A percentile compares a stretch with the other conserved stretches of the same genome.
Evolutionary conservation across 2,888 invertebrate genomes (phyloP).

Genomic region (Mechanitis messenoides): DNA sequence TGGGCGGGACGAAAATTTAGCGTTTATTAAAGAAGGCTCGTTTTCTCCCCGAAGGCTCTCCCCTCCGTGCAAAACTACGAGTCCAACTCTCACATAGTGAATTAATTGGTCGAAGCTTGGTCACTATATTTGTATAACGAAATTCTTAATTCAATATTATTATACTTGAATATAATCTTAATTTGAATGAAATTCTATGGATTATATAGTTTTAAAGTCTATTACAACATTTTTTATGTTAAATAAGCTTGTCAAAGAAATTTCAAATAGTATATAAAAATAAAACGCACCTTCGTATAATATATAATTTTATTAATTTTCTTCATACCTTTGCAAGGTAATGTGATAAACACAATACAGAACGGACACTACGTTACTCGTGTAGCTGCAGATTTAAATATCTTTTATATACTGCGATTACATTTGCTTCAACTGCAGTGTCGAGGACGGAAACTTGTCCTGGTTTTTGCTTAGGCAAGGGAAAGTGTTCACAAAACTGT

Average conservation of each 20-base stretch:
- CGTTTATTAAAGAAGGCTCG: no score
- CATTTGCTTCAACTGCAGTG: conserved; percentile 46
- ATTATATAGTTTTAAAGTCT: no score
- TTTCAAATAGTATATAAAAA: conserved; percentile 14
- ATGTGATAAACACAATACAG: conserved; percentile 60
- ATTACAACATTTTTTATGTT: no score
- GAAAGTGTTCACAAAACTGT: conserved; percentile 62
- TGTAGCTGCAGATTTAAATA: conserved; percentile 41
- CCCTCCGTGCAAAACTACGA: no score
- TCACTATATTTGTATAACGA: no score
- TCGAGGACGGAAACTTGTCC: conserved; percentile 66
- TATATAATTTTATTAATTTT: conserved; percentile 59
- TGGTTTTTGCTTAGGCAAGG: conserved; percentile 44
- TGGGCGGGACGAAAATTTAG: no score
- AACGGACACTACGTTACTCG: conserved; percentile 59
- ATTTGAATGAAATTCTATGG: no score
- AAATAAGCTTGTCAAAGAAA: background rate
- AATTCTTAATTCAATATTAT: no score
- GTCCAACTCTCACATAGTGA: no score
- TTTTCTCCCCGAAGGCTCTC: no score
- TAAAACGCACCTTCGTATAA: conserved; percentile 25
- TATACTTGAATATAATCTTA: no score
- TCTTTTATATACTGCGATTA: conserved; percentile 37
- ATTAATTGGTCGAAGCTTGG: no score
- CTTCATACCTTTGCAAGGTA: conserved; percentile 71